Percentiles rank a stretch among this genome's conserved stretches.
Evolutionary conservation across 2,113 vertebrate species (phyloP).

Genomic region (Epinephelus fuscoguttatus): DNA sequence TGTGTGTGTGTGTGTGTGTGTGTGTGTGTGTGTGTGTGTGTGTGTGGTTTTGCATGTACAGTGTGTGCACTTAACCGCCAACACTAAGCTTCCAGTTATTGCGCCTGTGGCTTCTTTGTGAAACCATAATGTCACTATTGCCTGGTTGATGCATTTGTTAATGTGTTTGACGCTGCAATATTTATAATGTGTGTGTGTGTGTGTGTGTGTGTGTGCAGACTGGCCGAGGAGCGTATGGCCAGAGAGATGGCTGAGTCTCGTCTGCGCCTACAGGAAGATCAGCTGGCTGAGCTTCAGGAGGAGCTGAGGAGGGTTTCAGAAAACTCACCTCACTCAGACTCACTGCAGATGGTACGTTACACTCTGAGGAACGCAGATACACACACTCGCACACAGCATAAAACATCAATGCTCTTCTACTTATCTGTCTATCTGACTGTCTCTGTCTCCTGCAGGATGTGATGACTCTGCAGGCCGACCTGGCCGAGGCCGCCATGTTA

Average conservation of each 20-base stretch:
- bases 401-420: neutral
- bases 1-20: conserved; percentile 24
- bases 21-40: conserved; percentile 2
- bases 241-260: conserved; percentile 78
- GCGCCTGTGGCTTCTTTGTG: conserved; percentile 16
- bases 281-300: conserved; percentile 86
- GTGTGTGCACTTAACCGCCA: conserved; percentile 10
- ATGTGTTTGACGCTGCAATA: neutral
- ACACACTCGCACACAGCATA: neutral
- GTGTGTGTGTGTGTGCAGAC: conserved; percentile 66
- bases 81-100: conserved; percentile 2
- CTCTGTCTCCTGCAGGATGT: conserved; percentile 83
- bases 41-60: conserved; percentile 1
- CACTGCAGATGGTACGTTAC: conserved; percentile 69
- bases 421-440: neutral
- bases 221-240: conserved; percentile 73
- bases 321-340: conserved; percentile 61
- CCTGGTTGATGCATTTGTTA: conserved; percentile 7
- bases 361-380: neutral
- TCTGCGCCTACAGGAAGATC: conserved; percentile 83
- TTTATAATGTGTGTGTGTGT: conserved; percentile 3
- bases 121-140: conserved; percentile 6
- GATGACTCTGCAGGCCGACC: conserved; percentile 85
- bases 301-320: conserved; percentile 85
- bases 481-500: conserved; percentile 85